These are phyloP conservation scores for Scomber scombrus DNA, from an alignment of 2,113 vertebrate species.

Conservation along the genomic window DNA sequence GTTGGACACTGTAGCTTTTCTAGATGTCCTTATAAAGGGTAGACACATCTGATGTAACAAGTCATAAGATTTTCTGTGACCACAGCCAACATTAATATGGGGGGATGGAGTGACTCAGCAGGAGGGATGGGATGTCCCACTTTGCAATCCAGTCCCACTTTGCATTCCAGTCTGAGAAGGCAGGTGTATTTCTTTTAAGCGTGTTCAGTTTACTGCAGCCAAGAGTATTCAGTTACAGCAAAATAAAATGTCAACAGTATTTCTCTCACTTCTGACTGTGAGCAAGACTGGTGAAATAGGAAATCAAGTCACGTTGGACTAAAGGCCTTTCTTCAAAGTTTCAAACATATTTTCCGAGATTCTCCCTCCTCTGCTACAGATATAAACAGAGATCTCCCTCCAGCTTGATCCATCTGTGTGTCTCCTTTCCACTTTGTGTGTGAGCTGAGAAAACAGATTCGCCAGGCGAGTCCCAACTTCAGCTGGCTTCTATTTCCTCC, in stretches of 20 bases:
- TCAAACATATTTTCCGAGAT: slow-evolving; percentile 30
- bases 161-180: slow-evolving; percentile 17
- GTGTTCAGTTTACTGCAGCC: background rate
- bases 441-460: slow-evolving; percentile 75
- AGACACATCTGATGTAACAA: background rate
- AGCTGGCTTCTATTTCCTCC: slow-evolving; percentile 78
- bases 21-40: background rate
- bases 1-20: background rate
- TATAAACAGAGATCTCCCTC: slow-evolving; percentile 45
- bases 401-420: slow-evolving; percentile 50
- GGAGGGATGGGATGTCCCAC: background rate
- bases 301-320: slow-evolving; percentile 36
- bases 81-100: slow-evolving; percentile 15
- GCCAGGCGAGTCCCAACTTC: slow-evolving; percentile 65
- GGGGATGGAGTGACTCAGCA: background rate
- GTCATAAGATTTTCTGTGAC: slow-evolving; percentile 31
- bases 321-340: slow-evolving; percentile 34
- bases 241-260: slow-evolving; percentile 4
- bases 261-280: slow-evolving; percentile 13
- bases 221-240: background rate
- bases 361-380: slow-evolving; percentile 18
- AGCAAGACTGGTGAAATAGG: slow-evolving; percentile 14
- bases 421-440: slow-evolving; percentile 58
- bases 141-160: background rate
- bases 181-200: slow-evolving; percentile 9